Conservation (phyloP, 1,140 invertebrate species). For the Homarus americanus region DNA sequence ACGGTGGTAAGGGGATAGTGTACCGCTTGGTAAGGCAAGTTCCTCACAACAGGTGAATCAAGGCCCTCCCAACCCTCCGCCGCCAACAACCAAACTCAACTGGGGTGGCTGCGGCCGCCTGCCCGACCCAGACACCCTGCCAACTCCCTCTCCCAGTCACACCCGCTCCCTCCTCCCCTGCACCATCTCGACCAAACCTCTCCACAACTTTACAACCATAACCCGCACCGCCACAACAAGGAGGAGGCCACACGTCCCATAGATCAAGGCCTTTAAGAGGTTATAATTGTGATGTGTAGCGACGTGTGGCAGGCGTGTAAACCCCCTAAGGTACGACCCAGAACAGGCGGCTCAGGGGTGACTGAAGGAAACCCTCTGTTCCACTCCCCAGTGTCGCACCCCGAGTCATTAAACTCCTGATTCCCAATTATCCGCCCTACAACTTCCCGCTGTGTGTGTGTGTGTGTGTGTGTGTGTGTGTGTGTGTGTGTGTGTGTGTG, state of each 20-base stretch:
- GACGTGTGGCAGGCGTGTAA: neutral
- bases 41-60: conserved; percentile 20
- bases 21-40: neutral
- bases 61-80: conserved; percentile 47
- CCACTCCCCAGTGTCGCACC: neutral
- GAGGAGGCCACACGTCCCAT: no score
- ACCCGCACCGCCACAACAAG: no score
- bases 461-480: no score
- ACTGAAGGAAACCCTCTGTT: neutral
- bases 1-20: neutral
- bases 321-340: neutral
- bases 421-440: neutral
- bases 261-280: no score
- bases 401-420: neutral
- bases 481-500: no score
- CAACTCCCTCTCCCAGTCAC: conserved; percentile 52
- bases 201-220: neutral
- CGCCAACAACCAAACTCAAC: conserved; percentile 64
- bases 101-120: conserved; percentile 24
- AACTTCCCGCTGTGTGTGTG: neutral
- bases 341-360: neutral
- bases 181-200: neutral
- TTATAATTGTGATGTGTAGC: neutral
- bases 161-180: neutral
- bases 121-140: conserved; percentile 55